These are phyloP conservation scores for Myotis findleyi DNA, from an alignment of 2,797 vertebrate genomes.

Conservation along the genomic window DNA sequence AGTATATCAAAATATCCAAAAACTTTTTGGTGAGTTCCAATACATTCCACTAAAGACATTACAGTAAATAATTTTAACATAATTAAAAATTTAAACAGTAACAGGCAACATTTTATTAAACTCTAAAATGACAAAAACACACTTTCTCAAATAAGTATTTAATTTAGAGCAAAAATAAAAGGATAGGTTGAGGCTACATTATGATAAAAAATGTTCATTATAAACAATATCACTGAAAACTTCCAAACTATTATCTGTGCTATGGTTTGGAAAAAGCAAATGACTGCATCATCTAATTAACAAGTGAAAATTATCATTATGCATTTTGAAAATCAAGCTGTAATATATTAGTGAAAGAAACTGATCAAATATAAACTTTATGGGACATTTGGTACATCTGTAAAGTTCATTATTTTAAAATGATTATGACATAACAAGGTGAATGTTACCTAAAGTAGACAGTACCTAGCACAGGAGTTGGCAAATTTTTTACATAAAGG, in stretches of 20 bases:
- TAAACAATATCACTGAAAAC: background rate
- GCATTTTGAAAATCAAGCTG: conserved; percentile 15
- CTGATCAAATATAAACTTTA: background rate
- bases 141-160: conserved; percentile 18
- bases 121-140: background rate
- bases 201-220: background rate
- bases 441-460: background rate
- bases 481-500: background rate
- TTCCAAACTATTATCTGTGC: background rate
- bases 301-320: background rate
- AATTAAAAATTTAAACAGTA: background rate
- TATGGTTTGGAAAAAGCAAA: background rate
- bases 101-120: background rate
- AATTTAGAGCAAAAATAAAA: conserved; percentile 30
- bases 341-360: conserved; percentile 33
- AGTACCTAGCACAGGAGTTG: background rate
- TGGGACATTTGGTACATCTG: background rate
- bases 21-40: background rate
- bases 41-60: background rate
- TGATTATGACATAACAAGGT: background rate
- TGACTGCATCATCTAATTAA: background rate
- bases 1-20: background rate
- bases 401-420: conserved; percentile 41
- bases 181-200: background rate
- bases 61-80: conserved; percentile 13